phyloP scores from a whole-genome alignment of 2,888 invertebrate species.

The Autographa gamma region DNA sequence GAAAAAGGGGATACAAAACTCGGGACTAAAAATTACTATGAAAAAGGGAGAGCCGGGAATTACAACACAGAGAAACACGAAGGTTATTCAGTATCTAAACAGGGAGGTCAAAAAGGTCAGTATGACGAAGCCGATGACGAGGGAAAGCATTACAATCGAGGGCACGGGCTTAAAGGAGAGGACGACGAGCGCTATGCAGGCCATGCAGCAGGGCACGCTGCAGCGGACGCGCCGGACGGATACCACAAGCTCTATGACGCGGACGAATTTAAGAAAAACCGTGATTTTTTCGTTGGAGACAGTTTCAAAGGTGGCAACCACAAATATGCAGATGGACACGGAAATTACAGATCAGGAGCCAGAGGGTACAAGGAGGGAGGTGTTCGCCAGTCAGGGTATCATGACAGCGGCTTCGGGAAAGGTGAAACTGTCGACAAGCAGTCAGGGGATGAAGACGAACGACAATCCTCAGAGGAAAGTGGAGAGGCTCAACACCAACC shows the following conservation, averaged over 20 bases:
- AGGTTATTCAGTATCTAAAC: conserved; percentile 86
- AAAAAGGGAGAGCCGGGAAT: conserved; percentile 87
- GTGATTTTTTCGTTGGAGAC: conserved; percentile 91
- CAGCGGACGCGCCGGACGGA: conserved; percentile 90
- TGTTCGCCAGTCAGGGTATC: conserved; percentile 86
- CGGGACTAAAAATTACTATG: conserved; percentile 83
- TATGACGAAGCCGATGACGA: conserved; percentile 85
- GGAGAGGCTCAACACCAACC: conserved; percentile 84
- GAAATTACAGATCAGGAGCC: conserved; percentile 85
- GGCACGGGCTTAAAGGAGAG: conserved; percentile 85
- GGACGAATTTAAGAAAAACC: conserved; percentile 92
- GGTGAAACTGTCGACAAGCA: conserved; percentile 88
- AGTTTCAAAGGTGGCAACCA: conserved; percentile 89
- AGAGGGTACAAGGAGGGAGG: conserved; percentile 88
- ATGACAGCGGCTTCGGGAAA: conserved; percentile 83
- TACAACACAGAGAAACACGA: conserved; percentile 87
- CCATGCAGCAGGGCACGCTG: conserved; percentile 89
- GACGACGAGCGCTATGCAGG: conserved; percentile 85
- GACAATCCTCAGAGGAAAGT: conserved; percentile 86
- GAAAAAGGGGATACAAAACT: conserved; percentile 87
- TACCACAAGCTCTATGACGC: conserved; percentile 92
- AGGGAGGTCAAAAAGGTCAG: conserved; percentile 86
- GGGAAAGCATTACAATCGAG: conserved; percentile 85
- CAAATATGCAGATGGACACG: conserved; percentile 87
- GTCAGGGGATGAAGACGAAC: conserved; percentile 76